Conservation (phyloP, 2,797 vertebrate genomes). For the Girardinus metallicus region DNA sequence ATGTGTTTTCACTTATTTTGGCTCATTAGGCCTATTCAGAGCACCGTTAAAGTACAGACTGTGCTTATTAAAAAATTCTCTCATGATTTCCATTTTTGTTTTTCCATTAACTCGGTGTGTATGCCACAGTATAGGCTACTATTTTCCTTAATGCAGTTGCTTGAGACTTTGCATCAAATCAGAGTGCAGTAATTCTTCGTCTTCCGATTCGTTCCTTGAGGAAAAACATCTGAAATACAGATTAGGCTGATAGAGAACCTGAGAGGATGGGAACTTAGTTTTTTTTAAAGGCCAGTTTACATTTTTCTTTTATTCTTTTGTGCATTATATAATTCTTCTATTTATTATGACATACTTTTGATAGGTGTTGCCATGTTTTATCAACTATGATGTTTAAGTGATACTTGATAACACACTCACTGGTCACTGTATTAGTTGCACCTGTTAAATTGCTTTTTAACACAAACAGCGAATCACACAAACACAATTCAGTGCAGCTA, state of each 20-base stretch:
- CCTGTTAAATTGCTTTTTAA: neutral
- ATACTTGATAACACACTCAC: neutral
- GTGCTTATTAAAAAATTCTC: constrained; percentile 27
- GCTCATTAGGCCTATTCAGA: constrained; percentile 18
- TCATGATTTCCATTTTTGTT: constrained; percentile 12
- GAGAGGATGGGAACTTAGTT: neutral
- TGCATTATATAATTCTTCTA: neutral
- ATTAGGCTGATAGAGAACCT: too few species aligned
- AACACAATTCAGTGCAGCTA: neutral
- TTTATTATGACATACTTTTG: neutral
- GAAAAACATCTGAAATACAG: neutral
- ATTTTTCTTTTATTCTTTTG: neutral
- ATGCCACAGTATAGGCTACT: constrained; percentile 11
- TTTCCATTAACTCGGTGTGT: constrained; percentile 21
- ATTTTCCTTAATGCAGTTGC: constrained; percentile 11
- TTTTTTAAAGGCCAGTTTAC: neutral
- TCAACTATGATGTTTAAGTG: neutral
- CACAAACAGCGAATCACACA: neutral
- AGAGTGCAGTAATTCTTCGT: constrained; percentile 18
- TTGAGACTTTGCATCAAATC: constrained; percentile 15
- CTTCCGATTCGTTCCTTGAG: neutral
- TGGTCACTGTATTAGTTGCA: neutral
- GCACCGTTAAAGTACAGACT: constrained; percentile 4
- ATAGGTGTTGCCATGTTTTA: neutral
- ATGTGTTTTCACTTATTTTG: constrained; percentile 33